These are phyloP conservation scores for Spodoptera picta DNA, from an alignment of 2,888 invertebrate genomes.

Conservation along the genomic window DNA sequence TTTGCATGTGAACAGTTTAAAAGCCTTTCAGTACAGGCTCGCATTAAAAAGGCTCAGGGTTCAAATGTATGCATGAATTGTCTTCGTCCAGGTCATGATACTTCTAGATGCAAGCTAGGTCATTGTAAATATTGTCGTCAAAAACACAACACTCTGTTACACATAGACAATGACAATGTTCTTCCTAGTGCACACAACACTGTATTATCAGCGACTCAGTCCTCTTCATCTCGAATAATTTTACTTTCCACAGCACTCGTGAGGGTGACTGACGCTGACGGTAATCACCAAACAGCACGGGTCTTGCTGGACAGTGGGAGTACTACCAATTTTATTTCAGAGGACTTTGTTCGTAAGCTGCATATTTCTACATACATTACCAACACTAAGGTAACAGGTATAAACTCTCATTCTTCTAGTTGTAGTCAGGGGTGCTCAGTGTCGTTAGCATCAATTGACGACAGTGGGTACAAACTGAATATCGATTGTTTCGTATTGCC, in stretches of 20 bases:
- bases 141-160: constrained; percentile 7
- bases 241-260: constrained; percentile 11
- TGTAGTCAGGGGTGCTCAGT: constrained; percentile 4
- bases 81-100: constrained; percentile 10
- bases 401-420: constrained; percentile 2
- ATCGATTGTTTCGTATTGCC: constrained; percentile 9
- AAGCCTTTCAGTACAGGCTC: constrained; percentile 2
- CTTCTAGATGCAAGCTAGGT: constrained; percentile 3
- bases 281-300: neutral
- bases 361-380: neutral
- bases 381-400: constrained; percentile 9
- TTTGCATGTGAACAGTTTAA: constrained; percentile 12
- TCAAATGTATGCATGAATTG: constrained; percentile 1
- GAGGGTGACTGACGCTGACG: constrained; percentile 3
- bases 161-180: constrained; percentile 1
- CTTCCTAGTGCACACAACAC: no score
- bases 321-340: constrained; percentile 5
- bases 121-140: constrained; percentile 6
- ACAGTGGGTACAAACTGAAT: neutral
- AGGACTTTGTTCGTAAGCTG: constrained; percentile 9
- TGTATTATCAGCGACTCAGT: no score
- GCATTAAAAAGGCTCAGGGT: constrained; percentile 6
- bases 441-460: neutral
- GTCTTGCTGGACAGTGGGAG: constrained; percentile 12
- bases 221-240: neutral